These are phyloP conservation scores for Epinotia bilunana DNA, from an alignment of 2,888 invertebrate genomes.

Conservation along the genomic window DNA sequence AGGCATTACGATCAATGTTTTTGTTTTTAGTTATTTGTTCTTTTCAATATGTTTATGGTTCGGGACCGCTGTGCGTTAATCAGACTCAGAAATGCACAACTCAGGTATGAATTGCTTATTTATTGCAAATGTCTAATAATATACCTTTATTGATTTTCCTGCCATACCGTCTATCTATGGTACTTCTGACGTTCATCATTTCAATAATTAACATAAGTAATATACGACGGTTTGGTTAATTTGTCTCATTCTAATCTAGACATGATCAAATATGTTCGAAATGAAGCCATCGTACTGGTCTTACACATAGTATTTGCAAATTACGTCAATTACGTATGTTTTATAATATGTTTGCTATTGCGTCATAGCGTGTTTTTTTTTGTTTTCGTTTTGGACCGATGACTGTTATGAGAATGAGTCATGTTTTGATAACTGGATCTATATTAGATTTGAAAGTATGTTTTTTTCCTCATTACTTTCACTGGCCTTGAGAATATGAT, in stretches of 20 bases:
- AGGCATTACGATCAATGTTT: constrained; percentile 60
- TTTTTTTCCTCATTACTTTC: background rate
- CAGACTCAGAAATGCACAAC: constrained; percentile 67
- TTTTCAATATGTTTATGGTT: constrained; percentile 61
- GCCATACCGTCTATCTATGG: background rate
- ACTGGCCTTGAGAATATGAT: background rate
- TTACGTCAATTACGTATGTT: background rate
- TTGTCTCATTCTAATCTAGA: background rate
- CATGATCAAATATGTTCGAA: background rate
- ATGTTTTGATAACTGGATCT: background rate
- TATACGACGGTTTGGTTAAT: background rate
- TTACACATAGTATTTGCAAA: background rate
- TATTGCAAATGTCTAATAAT: background rate
- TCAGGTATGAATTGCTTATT: constrained; percentile 60
- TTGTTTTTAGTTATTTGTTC: constrained; percentile 60
- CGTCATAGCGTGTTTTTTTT: constrained; percentile 11
- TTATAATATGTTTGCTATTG: constrained; percentile 12
- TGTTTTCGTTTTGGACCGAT: background rate
- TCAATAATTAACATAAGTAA: background rate
- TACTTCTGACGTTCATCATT: background rate
- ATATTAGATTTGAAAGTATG: constrained; percentile 6
- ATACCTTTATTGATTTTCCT: constrained; percentile 38
- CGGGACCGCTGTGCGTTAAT: constrained; percentile 65
- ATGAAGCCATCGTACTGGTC: too few relatives aligned
- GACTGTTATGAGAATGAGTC: constrained; percentile 15